phyloP scores from a whole-genome alignment of 2,888 invertebrate species.

The Toxonevra muliebris region DNA sequence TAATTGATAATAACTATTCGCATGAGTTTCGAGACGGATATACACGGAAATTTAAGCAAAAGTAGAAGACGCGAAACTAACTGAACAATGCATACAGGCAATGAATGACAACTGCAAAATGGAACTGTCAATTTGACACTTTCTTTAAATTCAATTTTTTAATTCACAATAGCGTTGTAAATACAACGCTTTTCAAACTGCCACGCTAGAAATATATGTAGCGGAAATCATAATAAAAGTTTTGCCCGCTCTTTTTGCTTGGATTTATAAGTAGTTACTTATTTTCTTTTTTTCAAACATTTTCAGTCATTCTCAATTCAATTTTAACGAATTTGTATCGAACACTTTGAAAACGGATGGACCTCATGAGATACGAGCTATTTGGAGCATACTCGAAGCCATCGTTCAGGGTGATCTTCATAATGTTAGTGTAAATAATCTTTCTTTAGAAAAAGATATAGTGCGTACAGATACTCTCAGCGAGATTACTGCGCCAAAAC shows the following conservation, averaged over 20 bases:
- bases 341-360: conserved; percentile 63
- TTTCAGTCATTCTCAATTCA: conserved; percentile 47
- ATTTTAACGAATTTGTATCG: conserved; percentile 64
- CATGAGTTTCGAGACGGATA: too few relatives aligned
- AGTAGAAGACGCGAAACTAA: too few relatives aligned
- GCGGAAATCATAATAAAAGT: background rate
- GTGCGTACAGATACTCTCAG: conserved; percentile 63
- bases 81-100: background rate
- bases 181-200: too few relatives aligned
- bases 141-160: background rate
- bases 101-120: background rate
- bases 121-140: background rate
- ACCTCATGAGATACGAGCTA: conserved; percentile 63
- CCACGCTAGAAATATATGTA: background rate
- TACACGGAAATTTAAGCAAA: too few relatives aligned
- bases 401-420: conserved; percentile 54
- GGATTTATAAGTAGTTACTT: background rate
- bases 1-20: too few relatives aligned
- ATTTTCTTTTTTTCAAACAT: background rate
- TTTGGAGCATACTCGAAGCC: conserved; percentile 54
- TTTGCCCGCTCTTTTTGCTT: background rate
- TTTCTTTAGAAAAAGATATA: conserved; percentile 68
- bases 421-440: conserved; percentile 65
- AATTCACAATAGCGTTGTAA: background rate
- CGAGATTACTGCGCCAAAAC: conserved; percentile 65